Evolutionary conservation across 1,140 invertebrate genomes (phyloP), one percentile per base, ranked within the genome.

Genomic region (Bombus huntii): DNA sequence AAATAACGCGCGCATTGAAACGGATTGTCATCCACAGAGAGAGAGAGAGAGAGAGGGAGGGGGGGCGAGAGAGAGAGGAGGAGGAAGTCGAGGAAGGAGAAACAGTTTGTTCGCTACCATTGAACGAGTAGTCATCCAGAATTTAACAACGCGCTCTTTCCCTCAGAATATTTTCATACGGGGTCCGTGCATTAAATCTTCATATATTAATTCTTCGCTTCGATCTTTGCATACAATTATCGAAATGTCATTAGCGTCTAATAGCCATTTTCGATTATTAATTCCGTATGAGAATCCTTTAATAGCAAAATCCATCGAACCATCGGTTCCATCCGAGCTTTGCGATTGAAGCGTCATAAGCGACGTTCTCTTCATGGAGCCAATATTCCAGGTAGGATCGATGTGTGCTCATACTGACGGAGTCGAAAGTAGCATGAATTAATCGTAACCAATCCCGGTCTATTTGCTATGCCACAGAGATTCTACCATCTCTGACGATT

Each of bases 1-100:
- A 83, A 88, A 89, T 88, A 89, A 88, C 82, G 71, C 57, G 83
- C 68, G 71, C 75, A 59, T 34, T 53, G 72, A 85, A 65, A 78
- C 68, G 83, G 18, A 79, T 66, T 73, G 28, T 53, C 34, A 37
- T 78, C 42, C 42, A 22, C 42, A 57, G 34, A 28, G 4, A 31
- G 12, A 15, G 34, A 28, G 4, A 31, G 12, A 15, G 4, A 15
- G 0, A 31, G 31, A 0, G 2, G 62, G 2, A 18, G 1, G 9
- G n/a, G 3, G 25, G 31, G 13, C 2, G 12, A 13, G n/a, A 6
- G 12, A 6, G 12, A 15, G 1, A 15, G 62, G 6, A 53, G n/a
- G 13, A n/a, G 31, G n/a, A 72, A 57, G 39, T 28, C 59, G 28
- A n/a, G n/a, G 13, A n/a, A 31, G 18, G 28, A 59, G 28, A 57